Conservation (phyloP, 1,140 invertebrate genomes). For the Ips typographus region DNA sequence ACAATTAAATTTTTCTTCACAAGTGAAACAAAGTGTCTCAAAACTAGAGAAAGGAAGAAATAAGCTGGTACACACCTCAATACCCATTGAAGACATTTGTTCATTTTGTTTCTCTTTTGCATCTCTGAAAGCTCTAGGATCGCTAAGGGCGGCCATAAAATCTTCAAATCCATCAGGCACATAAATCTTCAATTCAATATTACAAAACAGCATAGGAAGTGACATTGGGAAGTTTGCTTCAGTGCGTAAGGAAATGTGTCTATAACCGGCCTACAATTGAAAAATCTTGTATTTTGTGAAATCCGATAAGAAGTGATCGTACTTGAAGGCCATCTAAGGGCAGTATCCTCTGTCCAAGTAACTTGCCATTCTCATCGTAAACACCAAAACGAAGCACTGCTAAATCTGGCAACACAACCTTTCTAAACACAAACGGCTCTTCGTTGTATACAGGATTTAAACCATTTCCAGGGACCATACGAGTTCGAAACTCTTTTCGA, state of each 20-base stretch:
- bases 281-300: constrained; percentile 8
- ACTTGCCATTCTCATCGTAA: constrained; percentile 97
- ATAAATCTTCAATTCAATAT: constrained; percentile 99
- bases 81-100: constrained; percentile 93
- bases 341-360: constrained; percentile 95
- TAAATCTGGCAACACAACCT: constrained; percentile 96
- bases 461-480: constrained; percentile 94
- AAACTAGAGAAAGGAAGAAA: neutral
- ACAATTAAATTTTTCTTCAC: neutral
- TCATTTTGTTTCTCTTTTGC: constrained; percentile 86
- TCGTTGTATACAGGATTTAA: constrained; percentile 98
- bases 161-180: constrained; percentile 99
- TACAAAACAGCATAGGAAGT: constrained; percentile 97
- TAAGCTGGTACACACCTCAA: constrained; percentile 62
- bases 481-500: constrained; percentile 94
- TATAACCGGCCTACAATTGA: constrained; percentile 74
- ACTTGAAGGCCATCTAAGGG: constrained; percentile 93
- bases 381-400: constrained; percentile 97
- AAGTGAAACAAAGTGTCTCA: too few relatives aligned
- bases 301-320: neutral
- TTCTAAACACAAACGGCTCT: constrained; percentile 96
- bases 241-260: constrained; percentile 95
- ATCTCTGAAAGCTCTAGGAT: constrained; percentile 90
- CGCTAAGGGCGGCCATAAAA: constrained; percentile 96
- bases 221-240: constrained; percentile 99